Evolutionary conservation across 2,888 invertebrate species (phyloP).

Genomic region (Timandra comae): DNA sequence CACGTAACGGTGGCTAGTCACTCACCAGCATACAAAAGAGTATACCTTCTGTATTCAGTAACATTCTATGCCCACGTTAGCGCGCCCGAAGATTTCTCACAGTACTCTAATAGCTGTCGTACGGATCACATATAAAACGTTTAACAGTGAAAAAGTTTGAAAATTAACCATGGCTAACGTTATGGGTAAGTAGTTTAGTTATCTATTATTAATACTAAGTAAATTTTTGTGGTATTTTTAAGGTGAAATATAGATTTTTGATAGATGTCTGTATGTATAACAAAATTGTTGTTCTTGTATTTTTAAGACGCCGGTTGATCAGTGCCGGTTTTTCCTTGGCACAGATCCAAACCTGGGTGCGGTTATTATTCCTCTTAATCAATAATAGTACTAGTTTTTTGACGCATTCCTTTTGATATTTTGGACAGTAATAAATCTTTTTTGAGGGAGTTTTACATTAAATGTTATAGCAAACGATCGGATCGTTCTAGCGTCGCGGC

Average conservation of each 20-base stretch:
- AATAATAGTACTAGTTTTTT: conserved; percentile 14
- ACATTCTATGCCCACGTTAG: no score
- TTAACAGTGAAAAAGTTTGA: conserved; percentile 32
- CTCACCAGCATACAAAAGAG: no score
- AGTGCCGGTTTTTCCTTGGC: conserved; percentile 51
- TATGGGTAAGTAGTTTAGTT: conserved; percentile 49
- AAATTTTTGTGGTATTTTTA: neutral
- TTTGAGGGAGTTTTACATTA: no score
- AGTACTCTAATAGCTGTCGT: conserved; percentile 49
- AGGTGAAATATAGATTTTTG: no score
- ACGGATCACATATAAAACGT: conserved; percentile 33
- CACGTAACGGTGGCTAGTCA: no score
- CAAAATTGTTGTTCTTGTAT: no score
- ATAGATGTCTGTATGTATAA: no score
- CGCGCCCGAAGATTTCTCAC: conserved; percentile 19
- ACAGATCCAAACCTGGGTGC: conserved; percentile 50
- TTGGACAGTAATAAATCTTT: no score
- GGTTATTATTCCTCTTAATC: conserved; percentile 26
- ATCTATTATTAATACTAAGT: no score
- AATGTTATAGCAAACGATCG: no score
- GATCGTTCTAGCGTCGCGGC: no score
- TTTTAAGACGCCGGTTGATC: neutral
- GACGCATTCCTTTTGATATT: neutral
- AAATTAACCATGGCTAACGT: conserved; percentile 56
- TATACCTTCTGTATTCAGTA: conserved; percentile 4